A percentile compares a stretch with the other conserved stretches of the same genome.
Evolutionary conservation across 1,140 invertebrate genomes (phyloP).

Genomic region (Drosophila mauritiana): DNA sequence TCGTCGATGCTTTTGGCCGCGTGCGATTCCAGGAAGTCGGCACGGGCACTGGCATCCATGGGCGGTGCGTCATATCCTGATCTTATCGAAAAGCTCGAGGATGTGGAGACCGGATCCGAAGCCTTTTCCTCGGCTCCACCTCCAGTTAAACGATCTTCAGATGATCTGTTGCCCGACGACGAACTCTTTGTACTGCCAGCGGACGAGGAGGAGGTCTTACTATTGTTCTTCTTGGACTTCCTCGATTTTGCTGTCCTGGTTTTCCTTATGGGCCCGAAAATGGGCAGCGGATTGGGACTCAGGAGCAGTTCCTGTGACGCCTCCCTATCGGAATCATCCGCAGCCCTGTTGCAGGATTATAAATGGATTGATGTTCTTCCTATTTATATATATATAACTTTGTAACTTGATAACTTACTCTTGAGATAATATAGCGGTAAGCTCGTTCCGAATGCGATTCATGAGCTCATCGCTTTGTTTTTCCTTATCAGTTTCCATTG

Average conservation of each 20-base stretch:
- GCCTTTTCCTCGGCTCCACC: background rate
- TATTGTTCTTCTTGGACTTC: background rate
- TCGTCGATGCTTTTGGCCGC: constrained; percentile 54
- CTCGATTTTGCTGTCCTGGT: constrained; percentile 4
- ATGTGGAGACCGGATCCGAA: background rate
- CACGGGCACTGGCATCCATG: constrained; percentile 10
- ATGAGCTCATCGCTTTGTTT: constrained; percentile 59
- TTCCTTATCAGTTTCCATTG: constrained; percentile 45
- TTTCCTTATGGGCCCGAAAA: constrained; percentile 5
- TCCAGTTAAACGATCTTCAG: background rate
- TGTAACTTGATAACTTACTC: constrained; percentile 50
- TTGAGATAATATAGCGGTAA: constrained; percentile 63
- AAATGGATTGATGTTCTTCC: background rate
- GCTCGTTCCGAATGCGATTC: constrained; percentile 61
- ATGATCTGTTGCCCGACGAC: constrained; percentile 17
- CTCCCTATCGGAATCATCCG: constrained; percentile 31
- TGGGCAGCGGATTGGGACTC: constrained; percentile 55
- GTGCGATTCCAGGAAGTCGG: constrained; percentile 50
- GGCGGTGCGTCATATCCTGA: constrained; percentile 10
- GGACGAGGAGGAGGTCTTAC: background rate
- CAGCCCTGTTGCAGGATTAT: constrained; percentile 14
- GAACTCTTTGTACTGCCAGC: constrained; percentile 35
- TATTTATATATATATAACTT: background rate
- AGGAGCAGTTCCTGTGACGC: constrained; percentile 44
- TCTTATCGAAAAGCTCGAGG: constrained; percentile 14